phyloP scores from a whole-genome alignment of 2,113 vertebrate genomes.

The Aythya baeri region DNA sequence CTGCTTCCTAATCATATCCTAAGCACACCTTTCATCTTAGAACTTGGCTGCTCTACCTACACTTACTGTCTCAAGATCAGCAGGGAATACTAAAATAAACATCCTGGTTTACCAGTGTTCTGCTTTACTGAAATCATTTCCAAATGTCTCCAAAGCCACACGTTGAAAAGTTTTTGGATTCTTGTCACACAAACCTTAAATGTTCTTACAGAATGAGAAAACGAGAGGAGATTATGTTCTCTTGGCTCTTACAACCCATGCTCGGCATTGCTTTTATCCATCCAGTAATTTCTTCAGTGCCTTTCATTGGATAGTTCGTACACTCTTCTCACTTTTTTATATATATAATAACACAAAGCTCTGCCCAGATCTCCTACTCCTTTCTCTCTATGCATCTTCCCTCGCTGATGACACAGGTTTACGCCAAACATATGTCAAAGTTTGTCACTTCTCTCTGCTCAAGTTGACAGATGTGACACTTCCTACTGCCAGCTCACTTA shows the following conservation, averaged over 20 bases:
- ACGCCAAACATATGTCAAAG: neutral
- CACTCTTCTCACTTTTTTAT: neutral
- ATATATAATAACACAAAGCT: neutral
- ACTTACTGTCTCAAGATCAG: neutral
- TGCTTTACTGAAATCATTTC: neutral
- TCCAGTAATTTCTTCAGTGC: neutral
- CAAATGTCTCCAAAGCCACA: neutral
- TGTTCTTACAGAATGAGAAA: neutral
- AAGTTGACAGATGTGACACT: neutral
- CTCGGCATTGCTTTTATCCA: neutral
- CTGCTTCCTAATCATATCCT: neutral
- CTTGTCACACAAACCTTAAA: neutral
- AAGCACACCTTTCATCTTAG: neutral
- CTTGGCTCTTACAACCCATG: neutral
- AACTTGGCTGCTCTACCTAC: neutral
- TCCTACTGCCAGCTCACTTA: neutral
- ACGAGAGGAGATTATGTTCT: neutral
- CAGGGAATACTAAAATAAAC: neutral
- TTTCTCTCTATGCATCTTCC: neutral
- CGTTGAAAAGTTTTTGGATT: neutral
- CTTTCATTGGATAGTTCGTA: neutral
- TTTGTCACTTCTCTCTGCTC: neutral
- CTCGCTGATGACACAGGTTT: neutral
- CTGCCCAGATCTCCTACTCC: conserved; percentile 13
- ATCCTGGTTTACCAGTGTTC: neutral